Evolutionary conservation across 2,888 invertebrate genomes (phyloP).

Genomic region (Halictus quadricinctus): DNA sequence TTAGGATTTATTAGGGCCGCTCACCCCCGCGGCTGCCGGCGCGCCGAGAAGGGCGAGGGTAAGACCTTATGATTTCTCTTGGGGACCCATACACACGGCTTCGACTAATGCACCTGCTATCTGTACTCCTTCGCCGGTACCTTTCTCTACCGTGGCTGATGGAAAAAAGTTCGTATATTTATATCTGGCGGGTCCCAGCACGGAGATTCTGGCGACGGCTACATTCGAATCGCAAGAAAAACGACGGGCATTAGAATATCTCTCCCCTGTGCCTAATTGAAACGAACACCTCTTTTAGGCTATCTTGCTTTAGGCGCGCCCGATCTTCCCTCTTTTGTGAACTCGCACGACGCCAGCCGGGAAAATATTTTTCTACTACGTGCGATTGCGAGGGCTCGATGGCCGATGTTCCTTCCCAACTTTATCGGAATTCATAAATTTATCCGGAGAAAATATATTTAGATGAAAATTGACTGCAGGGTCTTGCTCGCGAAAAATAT

Average conservation of each 20-base stretch:
- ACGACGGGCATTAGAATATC: constrained; percentile 6
- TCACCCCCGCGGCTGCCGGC: constrained; percentile 66
- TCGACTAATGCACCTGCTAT: constrained; percentile 79
- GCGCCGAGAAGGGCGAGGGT: constrained; percentile 71
- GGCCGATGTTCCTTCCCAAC: background rate
- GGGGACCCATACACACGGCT: constrained; percentile 77
- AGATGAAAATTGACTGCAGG: background rate
- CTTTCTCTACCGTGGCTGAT: constrained; percentile 35
- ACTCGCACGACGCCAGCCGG: background rate
- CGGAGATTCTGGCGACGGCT: constrained; percentile 22
- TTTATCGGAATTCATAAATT: background rate
- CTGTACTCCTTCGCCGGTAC: constrained; percentile 61
- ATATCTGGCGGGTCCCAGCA: constrained; percentile 25
- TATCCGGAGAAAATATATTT: background rate
- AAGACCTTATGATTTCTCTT: constrained; percentile 81
- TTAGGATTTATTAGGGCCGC: constrained; percentile 80
- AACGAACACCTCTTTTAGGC: constrained; percentile 2
- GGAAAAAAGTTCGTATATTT: constrained; percentile 48
- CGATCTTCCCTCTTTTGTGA: background rate
- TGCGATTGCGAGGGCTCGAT: no score
- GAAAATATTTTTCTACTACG: background rate
- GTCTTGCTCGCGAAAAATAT: no score
- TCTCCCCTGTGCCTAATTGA: constrained; percentile 13
- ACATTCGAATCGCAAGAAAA: constrained; percentile 25
- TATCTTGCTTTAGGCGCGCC: background rate